Evolutionary conservation across 2,797 vertebrate genomes (phyloP), one percentile per base, ranked within the genome.

Genomic region (Hippoglossus hippoglossus): DNA sequence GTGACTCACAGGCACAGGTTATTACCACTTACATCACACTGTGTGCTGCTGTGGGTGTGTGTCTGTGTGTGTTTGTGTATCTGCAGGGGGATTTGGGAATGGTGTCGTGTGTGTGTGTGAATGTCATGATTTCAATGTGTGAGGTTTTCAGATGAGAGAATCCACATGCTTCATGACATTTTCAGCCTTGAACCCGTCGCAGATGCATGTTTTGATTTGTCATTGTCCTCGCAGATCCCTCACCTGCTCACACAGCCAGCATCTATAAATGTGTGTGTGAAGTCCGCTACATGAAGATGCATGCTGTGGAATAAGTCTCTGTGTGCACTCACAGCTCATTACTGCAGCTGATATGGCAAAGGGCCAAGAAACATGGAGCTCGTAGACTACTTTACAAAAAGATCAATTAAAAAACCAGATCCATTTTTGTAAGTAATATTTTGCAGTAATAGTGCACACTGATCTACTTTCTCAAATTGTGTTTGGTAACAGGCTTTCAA

Each of bases 1-100:
- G 41, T 80, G 80, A 86, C 67, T 87, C 85, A 72, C 62, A 57
- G 36, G 49, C 52, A 34, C 63, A 78, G 71, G 46, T 79, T 80
- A 63, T 77, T 47, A 55, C 19, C 55, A 5, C 63, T 59, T 41
- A 50, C 36, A 59, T 75, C 64, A 70, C 49, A n/a, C 53, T 71
- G 59, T 64, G 61, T 47, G 59, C 47, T 8, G 25, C 34, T 60
- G 13, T 52, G 47, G 63, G 53, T 44, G 73, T 58, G 50, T 36
- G 26, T 51, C 22, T 80, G 67, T 58, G 25, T 52, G 63, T 28
- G 9, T 13, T 56, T 3, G 19, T 47, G 21, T n/a, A 18, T 16
- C 26, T 55, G 70, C 4, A 15, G 36, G 62, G 51, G 7, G 12
- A 21, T 69, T 57, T 44, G 41, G 28, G 15, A 57, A 53, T 6